phyloP scores from a whole-genome alignment of 2,888 invertebrate genomes.

The Sinohyriopsis cumingii region DNA sequence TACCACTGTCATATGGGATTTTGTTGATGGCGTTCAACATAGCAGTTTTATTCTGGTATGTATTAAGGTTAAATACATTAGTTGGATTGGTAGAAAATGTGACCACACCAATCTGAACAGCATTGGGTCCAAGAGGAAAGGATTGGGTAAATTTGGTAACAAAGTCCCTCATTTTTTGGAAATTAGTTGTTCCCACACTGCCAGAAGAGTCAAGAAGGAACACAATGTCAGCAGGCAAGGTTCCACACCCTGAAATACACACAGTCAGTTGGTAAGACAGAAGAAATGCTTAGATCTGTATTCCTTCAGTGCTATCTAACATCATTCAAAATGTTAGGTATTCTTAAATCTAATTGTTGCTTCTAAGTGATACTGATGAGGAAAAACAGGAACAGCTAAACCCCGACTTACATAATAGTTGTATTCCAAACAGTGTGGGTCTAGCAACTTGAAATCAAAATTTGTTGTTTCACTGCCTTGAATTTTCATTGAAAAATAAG shows the following conservation, averaged over 20 bases:
- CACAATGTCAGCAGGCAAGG: slow-evolving; percentile 54
- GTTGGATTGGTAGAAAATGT: slow-evolving; percentile 47
- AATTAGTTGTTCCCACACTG: slow-evolving; percentile 48
- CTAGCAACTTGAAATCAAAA: no score
- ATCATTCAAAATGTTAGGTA: no score
- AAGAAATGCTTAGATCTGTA: no score
- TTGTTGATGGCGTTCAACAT: slow-evolving; percentile 43
- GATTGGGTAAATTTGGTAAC: slow-evolving; percentile 52
- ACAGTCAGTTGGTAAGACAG: no score
- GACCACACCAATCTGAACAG: slow-evolving; percentile 54
- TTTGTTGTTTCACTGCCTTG: no score
- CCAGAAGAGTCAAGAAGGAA: slow-evolving; percentile 58
- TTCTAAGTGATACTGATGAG: no score
- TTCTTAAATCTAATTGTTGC: no score
- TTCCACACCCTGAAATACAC: slow-evolving; percentile 43
- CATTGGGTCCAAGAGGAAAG: slow-evolving; percentile 53
- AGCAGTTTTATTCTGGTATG: slow-evolving; percentile 33
- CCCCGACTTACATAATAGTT: no score
- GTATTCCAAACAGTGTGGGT: no score
- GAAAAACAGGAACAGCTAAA: no score
- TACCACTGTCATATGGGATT: slow-evolving; percentile 52
- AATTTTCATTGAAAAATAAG: no score
- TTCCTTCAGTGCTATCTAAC: no score
- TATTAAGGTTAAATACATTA: slow-evolving; percentile 55
- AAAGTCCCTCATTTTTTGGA: slow-evolving; percentile 52